phyloP scores from a whole-genome alignment of 2,113 vertebrate species.

The Typhlomys cinereus region DNA sequence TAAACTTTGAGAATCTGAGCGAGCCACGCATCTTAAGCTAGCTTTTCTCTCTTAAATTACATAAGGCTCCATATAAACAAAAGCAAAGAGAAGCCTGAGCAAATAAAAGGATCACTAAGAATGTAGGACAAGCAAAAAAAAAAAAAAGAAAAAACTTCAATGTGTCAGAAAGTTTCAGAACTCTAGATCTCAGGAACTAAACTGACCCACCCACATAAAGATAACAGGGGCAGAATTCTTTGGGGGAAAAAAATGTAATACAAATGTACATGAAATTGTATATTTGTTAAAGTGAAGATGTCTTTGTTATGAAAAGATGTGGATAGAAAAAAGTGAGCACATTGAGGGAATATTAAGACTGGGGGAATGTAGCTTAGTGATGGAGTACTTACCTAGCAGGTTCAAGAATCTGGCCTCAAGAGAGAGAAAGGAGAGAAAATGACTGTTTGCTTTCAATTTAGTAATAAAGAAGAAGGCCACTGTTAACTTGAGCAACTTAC shows the following conservation, averaged over 20 bases:
- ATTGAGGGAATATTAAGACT: background rate
- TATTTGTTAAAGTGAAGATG: background rate
- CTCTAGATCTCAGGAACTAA: background rate
- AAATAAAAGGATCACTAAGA: constrained; percentile 8
- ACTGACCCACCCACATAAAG: background rate
- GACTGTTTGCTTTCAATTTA: too few relatives aligned
- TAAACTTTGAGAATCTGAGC: constrained; percentile 29
- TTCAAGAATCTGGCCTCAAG: background rate
- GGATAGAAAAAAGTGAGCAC: background rate
- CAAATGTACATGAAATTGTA: background rate
- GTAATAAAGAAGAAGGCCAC: background rate
- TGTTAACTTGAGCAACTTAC: background rate
- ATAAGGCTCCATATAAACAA: constrained; percentile 16
- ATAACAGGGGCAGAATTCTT: background rate
- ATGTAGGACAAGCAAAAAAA: constrained; percentile 34
- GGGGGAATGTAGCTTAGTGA: background rate
- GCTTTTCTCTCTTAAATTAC: constrained; percentile 29
- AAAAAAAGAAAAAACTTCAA: constrained; percentile 8
- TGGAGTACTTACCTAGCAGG: background rate
- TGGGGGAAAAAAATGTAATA: background rate
- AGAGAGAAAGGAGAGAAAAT: background rate
- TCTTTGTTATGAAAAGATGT: background rate
- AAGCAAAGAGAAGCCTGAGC: background rate
- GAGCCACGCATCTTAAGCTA: background rate
- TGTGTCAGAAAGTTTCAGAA: background rate